These are phyloP conservation scores for Oncorhynchus nerka DNA, from an alignment of 2,113 vertebrate genomes.

Conservation along the genomic window DNA sequence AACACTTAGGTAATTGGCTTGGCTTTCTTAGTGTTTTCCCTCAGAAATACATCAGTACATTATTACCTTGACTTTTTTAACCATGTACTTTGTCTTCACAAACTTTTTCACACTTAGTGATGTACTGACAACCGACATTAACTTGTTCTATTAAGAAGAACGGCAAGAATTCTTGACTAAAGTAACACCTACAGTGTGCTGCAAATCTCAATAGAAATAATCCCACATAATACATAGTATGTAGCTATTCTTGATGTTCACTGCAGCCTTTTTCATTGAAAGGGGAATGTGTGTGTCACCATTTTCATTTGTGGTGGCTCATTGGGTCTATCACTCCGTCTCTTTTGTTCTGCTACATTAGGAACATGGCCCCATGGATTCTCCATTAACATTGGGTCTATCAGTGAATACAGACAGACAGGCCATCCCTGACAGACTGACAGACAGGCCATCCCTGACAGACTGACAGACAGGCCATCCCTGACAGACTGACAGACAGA, in stretches of 20 bases:
- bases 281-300: conserved; percentile 22
- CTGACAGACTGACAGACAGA: too few species aligned
- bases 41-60: background rate
- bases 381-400: conserved; percentile 47
- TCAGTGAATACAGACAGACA: too few species aligned
- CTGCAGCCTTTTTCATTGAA: conserved; percentile 19
- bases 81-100: background rate
- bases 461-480: too few species aligned
- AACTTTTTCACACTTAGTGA: too few species aligned
- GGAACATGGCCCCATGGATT: conserved; percentile 50
- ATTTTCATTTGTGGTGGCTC: conserved; percentile 33
- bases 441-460: too few species aligned
- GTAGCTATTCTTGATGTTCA: background rate
- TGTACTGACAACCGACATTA: background rate
- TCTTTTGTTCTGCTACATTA: conserved; percentile 57
- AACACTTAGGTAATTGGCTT: background rate
- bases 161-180: too few species aligned
- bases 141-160: too few species aligned
- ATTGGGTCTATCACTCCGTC: conserved; percentile 51
- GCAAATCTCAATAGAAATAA: background rate
- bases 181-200: too few species aligned
- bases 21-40: background rate
- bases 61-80: background rate
- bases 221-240: background rate
- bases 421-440: too few species aligned